Evolutionary conservation across 2,113 vertebrate genomes (phyloP), one percentile per base, ranked within the genome.

Genomic region (Crotalus viridis): DNA sequence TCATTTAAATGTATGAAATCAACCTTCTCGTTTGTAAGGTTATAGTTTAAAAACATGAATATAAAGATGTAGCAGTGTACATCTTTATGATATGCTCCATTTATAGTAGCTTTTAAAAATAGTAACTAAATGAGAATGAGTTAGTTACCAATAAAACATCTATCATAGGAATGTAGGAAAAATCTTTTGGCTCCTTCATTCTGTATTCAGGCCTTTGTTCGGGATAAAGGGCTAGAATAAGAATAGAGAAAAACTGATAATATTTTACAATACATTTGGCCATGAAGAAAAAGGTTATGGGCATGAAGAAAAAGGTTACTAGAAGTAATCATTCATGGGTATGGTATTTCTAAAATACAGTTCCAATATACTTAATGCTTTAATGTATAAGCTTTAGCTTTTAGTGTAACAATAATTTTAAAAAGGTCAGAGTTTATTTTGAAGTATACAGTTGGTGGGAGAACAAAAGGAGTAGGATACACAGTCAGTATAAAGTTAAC

Each of bases 91-190:
- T 13, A 4, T 39, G 43, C n/a, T 74, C 12, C 10, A 87, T 10
- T 91, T 91, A 95, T 91, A 95, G 93, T 93, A 94, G 94, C 39
- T 95, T 87, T 95, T 94, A 95, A 94, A 95, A 93, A 46, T 24
- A 74, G 96, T 94, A 93, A 95, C 90, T 1, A 46, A 91, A 92
- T 86, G 94, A 85, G 55, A 94, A 95, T 90, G 22, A 85, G 89
- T 94, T 0, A 0, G 28, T 33, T 90, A 91, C 46, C 59, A 88
- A 90, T 59, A 64, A 95, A 93, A 24, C 54, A 8, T 88, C 13
- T 33, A 74, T 24, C 89, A 91, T 85, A 91, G 56, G 81, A 89
- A 95, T 39, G 39, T 81, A 43, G 93, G 87, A 33, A 86, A 94
- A 95, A 33, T 15, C 85, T 87, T 87, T 89, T 81, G 43, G 15